phyloP scores from a whole-genome alignment of 2,888 invertebrate genomes.

The Zootermopsis nevadensis region DNA sequence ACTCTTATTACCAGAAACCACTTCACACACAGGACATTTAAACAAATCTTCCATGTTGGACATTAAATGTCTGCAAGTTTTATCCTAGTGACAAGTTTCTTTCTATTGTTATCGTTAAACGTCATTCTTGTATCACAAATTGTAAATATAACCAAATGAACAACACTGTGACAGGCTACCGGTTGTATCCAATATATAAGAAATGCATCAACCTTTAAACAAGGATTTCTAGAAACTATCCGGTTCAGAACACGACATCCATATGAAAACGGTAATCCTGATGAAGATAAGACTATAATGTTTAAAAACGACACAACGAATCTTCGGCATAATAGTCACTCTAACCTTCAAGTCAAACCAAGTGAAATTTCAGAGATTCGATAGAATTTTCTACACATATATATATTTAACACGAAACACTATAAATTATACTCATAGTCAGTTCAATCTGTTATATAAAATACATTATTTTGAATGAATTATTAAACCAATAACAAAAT shows the following conservation, averaged over 20 bases:
- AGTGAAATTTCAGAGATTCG: neutral
- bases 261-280: neutral
- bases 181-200: too few relatives aligned
- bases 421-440: neutral
- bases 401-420: neutral
- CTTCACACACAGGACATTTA: constrained; percentile 29
- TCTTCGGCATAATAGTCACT: neutral
- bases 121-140: neutral
- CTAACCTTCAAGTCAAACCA: neutral
- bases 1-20: constrained; percentile 9
- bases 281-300: neutral
- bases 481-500: neutral
- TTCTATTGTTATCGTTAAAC: neutral
- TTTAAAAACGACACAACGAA: neutral
- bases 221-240: neutral
- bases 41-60: constrained; percentile 17
- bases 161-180: too few relatives aligned
- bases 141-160: too few relatives aligned
- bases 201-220: too few relatives aligned
- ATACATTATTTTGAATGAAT: neutral
- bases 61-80: neutral
- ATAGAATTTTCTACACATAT: too few relatives aligned
- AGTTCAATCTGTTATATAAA: neutral
- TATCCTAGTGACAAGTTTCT: neutral
- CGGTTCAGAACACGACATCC: neutral